phyloP scores from a whole-genome alignment of 2,888 invertebrate genomes.

The Schizotus pectinicornis region DNA sequence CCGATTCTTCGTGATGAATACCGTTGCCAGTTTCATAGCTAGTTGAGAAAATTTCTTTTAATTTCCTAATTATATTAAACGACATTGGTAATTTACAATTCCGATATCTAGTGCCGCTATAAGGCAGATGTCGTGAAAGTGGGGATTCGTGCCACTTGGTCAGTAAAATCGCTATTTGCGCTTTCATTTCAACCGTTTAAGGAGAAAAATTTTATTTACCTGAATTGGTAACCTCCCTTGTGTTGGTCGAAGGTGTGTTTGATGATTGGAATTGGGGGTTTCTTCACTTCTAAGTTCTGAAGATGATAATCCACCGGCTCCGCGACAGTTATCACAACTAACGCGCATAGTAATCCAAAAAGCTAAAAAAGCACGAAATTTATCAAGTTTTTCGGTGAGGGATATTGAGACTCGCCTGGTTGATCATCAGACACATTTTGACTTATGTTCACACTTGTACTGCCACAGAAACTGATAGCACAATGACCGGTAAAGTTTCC shows the following conservation, averaged over 20 bases:
- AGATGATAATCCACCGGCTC: constrained; percentile 10
- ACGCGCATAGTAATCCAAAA: not conserved
- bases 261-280: constrained; percentile 64
- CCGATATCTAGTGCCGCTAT: not conserved
- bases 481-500: constrained; percentile 16
- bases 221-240: constrained; percentile 68
- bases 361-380: constrained; percentile 1
- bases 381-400: not conserved
- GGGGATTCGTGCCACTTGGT: constrained; percentile 8
- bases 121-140: constrained; percentile 27
- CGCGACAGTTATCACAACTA: not conserved
- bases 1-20: constrained; percentile 72
- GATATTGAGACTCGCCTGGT: not conserved
- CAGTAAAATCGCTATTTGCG: constrained; percentile 12
- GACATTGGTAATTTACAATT: constrained; percentile 4
- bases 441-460: not conserved
- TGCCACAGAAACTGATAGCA: constrained; percentile 21
- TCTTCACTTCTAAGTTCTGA: constrained; percentile 33
- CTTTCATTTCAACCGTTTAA: constrained; percentile 8
- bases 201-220: constrained; percentile 54
- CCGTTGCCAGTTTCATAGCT: constrained; percentile 79
- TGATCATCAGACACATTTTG: constrained; percentile 6
- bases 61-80: not conserved
- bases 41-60: constrained; percentile 11
- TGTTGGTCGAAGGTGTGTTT: constrained; percentile 63